A percentile compares a stretch with the other conserved stretches of the same genome.
These are phyloP conservation scores for Aix galericulata DNA, from an alignment of 2,113 vertebrate genomes.

Conservation along the genomic window DNA sequence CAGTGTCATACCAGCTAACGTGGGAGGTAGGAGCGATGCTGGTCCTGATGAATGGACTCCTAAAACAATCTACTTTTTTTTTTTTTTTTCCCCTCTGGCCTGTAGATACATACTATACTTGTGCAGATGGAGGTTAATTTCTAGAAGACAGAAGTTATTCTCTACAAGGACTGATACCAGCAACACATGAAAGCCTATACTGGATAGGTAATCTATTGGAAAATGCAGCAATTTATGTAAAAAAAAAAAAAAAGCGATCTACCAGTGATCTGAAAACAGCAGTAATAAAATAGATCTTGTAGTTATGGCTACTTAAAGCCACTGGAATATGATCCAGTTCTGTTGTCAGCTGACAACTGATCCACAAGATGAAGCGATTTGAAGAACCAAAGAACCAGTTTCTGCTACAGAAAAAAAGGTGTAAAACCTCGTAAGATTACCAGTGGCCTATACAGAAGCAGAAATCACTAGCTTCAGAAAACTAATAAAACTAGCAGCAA, in stretches of 20 bases:
- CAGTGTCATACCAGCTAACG: background rate
- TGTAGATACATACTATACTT: background rate
- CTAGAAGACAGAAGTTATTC: background rate
- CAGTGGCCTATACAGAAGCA: background rate
- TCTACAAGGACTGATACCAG: background rate
- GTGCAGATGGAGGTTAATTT: background rate
- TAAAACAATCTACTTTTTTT: background rate
- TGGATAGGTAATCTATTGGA: background rate
- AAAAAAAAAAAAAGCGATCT: background rate
- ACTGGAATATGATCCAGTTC: background rate
- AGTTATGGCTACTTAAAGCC: background rate
- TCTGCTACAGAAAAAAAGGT: background rate
- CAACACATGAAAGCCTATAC: background rate
- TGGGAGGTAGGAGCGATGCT: background rate
- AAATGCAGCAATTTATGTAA: background rate
- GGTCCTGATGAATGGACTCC: background rate
- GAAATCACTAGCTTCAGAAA: background rate
- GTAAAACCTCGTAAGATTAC: background rate
- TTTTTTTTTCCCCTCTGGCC: background rate
- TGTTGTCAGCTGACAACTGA: background rate
- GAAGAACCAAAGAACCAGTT: background rate
- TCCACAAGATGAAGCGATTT: background rate
- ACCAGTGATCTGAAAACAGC: background rate
- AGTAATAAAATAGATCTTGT: background rate
- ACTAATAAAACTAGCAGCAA: background rate